Percentiles rank a stretch among this genome's conserved stretches.
These are phyloP conservation scores for Hippopotamyrus pictus DNA, from an alignment of 2,797 vertebrate species.

Conservation along the genomic window DNA sequence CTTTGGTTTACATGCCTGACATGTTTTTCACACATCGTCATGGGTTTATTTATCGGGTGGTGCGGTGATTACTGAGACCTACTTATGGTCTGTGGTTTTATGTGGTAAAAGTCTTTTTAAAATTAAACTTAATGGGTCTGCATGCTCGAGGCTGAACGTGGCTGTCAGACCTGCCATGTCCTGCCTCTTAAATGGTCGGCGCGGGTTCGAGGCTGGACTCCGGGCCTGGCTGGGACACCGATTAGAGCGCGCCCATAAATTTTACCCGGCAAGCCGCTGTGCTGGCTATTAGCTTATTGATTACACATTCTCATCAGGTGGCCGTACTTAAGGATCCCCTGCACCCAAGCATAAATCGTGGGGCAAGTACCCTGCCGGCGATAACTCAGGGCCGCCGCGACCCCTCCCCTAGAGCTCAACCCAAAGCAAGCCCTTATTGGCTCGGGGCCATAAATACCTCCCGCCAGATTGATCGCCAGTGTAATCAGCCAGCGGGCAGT, in stretches of 20 bases:
- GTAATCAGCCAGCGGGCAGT: neutral
- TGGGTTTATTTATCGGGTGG: neutral
- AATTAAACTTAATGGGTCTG: neutral
- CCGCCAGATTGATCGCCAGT: neutral
- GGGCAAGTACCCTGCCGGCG: neutral
- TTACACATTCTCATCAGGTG: conserved; percentile 61
- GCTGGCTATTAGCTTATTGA: conserved; percentile 59
- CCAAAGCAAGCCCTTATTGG: neutral
- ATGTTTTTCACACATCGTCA: neutral
- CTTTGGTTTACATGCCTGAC: neutral
- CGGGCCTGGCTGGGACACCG: conserved; percentile 9
- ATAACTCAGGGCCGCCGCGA: neutral
- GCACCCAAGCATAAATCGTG: neutral
- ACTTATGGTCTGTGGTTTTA: neutral
- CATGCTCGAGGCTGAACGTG: neutral
- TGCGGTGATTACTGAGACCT: neutral
- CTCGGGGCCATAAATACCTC: neutral
- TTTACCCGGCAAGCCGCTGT: conserved; percentile 41
- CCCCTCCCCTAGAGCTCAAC: neutral
- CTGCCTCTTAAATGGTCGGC: conserved; percentile 37
- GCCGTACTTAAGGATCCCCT: neutral
- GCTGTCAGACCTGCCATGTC: neutral
- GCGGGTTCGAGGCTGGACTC: conserved; percentile 30
- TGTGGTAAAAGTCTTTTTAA: neutral
- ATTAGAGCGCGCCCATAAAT: conserved; percentile 40